A percentile compares a stretch with the other conserved stretches of the same genome.
Conservation (phyloP, 2,888 invertebrate species). For the Synergus itoensis region DNA sequence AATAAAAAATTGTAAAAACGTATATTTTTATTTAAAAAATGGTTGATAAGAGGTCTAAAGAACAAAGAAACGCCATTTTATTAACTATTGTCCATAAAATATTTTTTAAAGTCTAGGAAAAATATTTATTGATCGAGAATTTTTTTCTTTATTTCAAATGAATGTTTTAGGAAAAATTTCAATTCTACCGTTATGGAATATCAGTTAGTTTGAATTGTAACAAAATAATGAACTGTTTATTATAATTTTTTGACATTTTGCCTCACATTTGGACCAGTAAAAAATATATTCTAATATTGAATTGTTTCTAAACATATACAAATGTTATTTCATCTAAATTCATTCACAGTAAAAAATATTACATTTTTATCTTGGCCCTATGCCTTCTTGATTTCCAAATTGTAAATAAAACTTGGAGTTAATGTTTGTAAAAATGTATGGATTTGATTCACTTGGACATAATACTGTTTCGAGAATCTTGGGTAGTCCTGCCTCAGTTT, state of each 20-base stretch:
- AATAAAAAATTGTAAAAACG: no score
- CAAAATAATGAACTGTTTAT: background rate
- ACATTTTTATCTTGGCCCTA: slow-evolving; percentile 55
- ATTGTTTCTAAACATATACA: background rate
- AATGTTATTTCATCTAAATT: background rate
- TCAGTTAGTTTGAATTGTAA: background rate
- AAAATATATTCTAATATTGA: background rate
- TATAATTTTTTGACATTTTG: background rate
- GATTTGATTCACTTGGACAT: slow-evolving; percentile 81
- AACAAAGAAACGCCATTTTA: no score
- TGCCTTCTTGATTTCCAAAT: slow-evolving; percentile 77
- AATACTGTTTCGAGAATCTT: slow-evolving; percentile 81
- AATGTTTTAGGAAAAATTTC: no score
- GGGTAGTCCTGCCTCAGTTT: slow-evolving; percentile 80
- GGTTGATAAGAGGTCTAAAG: no score
- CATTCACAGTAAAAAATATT: background rate
- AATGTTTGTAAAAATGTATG: slow-evolving; percentile 84
- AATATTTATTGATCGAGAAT: no score
- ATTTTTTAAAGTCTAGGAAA: no score
- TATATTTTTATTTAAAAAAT: no score
- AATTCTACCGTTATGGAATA: background rate
- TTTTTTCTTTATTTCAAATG: no score
- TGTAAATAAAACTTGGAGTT: slow-evolving; percentile 79
- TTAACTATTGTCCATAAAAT: no score
- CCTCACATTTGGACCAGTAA: background rate